Evolutionary conservation across 2,797 vertebrate species (phyloP).

Genomic region (Bryconaethiops microstoma): DNA sequence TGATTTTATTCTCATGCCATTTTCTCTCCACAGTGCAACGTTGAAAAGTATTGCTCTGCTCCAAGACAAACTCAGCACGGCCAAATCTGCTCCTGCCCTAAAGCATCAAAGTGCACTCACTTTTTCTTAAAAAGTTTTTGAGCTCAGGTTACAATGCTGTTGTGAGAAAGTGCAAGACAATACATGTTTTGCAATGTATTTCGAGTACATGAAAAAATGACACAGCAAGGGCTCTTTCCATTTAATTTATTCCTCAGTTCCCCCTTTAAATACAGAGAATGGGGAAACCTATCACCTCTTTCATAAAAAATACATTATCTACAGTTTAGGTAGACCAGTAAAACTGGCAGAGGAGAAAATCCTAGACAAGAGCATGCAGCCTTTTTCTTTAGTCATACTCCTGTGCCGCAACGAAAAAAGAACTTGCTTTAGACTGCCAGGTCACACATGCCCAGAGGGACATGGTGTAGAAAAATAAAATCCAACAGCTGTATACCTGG

Average conservation of each 20-base stretch:
- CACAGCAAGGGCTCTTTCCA: neutral
- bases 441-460: neutral
- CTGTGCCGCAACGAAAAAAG: constrained; percentile 6
- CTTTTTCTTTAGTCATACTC: constrained; percentile 2
- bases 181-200: neutral
- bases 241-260: constrained; percentile 49
- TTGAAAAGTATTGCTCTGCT: constrained; percentile 68
- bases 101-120: constrained; percentile 67
- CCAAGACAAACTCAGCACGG: constrained; percentile 53
- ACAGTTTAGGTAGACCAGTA: constrained; percentile 43
- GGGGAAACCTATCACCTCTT: constrained; percentile 37
- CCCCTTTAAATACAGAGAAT: constrained; percentile 38
- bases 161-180: neutral
- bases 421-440: constrained; percentile 4
- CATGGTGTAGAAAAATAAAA: neutral
- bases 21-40: constrained; percentile 68
- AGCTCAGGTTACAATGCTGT: neutral
- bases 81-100: constrained; percentile 73
- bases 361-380: constrained; percentile 16
- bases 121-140: constrained; percentile 67
- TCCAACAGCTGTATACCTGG: neutral
- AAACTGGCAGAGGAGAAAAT: constrained; percentile 23
- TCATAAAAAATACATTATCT: constrained; percentile 61
- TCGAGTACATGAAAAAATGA: neutral
- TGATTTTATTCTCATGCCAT: neutral